phyloP scores from a whole-genome alignment of 2,113 vertebrate species.

The Eleginops maclovinus region DNA sequence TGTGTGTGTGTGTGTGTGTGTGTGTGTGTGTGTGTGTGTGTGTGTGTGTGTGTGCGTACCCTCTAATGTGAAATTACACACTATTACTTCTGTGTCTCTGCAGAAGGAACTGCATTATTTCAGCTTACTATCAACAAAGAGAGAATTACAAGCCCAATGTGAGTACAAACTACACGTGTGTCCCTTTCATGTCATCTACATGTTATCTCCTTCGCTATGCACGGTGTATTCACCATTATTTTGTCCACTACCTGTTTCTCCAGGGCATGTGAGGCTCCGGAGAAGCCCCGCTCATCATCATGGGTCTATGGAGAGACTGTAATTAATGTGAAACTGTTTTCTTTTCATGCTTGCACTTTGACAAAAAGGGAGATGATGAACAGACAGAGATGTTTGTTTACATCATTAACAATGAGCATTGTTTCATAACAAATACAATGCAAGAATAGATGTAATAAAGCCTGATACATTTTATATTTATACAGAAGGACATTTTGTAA shows the following conservation, averaged over 20 bases:
- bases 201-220: not conserved
- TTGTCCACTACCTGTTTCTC: slow-evolving; percentile 19
- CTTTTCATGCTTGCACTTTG: slow-evolving; percentile 56
- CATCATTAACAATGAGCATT: slow-evolving; percentile 52
- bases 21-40: not conserved
- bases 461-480: slow-evolving; percentile 75
- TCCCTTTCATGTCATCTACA: not conserved
- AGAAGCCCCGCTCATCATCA: slow-evolving; percentile 29
- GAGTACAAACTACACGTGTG: slow-evolving; percentile 38
- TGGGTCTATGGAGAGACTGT: slow-evolving; percentile 37
- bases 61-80: not conserved
- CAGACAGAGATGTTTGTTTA: slow-evolving; percentile 61
- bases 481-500: slow-evolving; percentile 76
- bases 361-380: slow-evolving; percentile 50
- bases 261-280: slow-evolving; percentile 67
- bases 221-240: slow-evolving; percentile 12
- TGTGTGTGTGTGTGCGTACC: not conserved
- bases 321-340: slow-evolving; percentile 55
- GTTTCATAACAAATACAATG: slow-evolving; percentile 57
- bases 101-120: slow-evolving; percentile 86
- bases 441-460: slow-evolving; percentile 58
- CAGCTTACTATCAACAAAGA: slow-evolving; percentile 84
- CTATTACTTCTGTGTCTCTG: slow-evolving; percentile 50
- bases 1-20: not conserved
- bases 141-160: slow-evolving; percentile 78